Evolutionary conservation across 2,888 invertebrate species (phyloP).

Genomic region (Dendrolimus pini): DNA sequence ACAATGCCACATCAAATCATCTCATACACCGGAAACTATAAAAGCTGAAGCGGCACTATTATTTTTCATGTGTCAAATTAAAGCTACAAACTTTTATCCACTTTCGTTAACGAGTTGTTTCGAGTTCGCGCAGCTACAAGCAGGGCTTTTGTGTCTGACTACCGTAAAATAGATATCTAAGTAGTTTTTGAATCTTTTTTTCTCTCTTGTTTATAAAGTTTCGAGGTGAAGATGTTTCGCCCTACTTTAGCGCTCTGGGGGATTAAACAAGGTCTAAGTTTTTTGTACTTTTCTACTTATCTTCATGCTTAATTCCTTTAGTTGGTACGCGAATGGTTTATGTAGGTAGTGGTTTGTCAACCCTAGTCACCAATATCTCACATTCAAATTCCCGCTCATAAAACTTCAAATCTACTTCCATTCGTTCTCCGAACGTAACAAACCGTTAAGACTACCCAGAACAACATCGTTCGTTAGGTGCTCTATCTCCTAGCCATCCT

Average conservation of each 20-base stretch:
- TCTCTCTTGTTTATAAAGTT: slow-evolving; percentile 9
- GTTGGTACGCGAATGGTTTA: not conserved
- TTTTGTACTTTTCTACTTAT: not conserved
- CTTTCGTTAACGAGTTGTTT: slow-evolving; percentile 35
- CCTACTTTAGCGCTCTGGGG: not conserved
- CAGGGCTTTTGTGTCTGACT: slow-evolving; percentile 28
- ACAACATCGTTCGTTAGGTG: too few relatives aligned
- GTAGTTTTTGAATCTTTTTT: slow-evolving; percentile 27
- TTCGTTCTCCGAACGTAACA: too few relatives aligned
- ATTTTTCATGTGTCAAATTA: slow-evolving; percentile 36
- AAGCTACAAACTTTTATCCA: slow-evolving; percentile 31
- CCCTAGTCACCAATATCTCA: too few relatives aligned
- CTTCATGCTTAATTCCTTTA: not conserved
- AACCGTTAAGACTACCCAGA: too few relatives aligned
- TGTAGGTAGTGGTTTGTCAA: not conserved
- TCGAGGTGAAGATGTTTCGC: not conserved
- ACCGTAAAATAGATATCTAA: slow-evolving; percentile 32
- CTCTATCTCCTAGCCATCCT: too few relatives aligned
- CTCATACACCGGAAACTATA: slow-evolving; percentile 22
- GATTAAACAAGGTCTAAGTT: not conserved
- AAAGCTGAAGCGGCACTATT: slow-evolving; percentile 34
- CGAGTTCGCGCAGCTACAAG: slow-evolving; percentile 27
- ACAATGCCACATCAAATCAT: slow-evolving; percentile 17
- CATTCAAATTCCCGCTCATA: too few relatives aligned
- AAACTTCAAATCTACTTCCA: too few relatives aligned